Conservation (phyloP, 2,113 vertebrate genomes). For the Madoqua kirkii region DNA sequence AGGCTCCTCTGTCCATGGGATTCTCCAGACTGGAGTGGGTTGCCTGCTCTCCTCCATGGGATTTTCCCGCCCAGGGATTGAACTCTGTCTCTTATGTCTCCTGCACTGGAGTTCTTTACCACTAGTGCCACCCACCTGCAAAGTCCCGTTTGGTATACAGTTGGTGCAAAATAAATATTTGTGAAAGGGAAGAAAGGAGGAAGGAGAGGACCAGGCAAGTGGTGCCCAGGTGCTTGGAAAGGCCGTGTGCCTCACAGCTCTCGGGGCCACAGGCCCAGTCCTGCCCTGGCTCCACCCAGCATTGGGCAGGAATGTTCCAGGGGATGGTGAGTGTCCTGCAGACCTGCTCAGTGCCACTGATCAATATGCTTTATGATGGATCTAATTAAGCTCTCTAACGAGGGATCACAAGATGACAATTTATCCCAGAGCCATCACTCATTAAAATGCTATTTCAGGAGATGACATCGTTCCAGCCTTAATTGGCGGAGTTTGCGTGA, state of each 20-base stretch:
- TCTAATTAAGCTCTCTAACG: conserved; percentile 74
- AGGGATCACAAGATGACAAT: conserved; percentile 74
- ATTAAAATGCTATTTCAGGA: conserved; percentile 76
- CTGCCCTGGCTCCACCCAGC: not conserved
- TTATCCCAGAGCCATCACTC: conserved; percentile 72
- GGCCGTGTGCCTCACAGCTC: not conserved
- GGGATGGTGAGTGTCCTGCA: not conserved
- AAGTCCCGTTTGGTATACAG: not conserved
- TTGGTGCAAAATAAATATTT: not conserved
- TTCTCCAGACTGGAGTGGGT: not conserved
- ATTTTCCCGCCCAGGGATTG: not conserved
- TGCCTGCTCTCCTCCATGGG: not conserved
- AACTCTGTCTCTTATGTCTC: not conserved
- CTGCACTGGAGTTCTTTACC: not conserved
- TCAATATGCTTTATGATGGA: conserved; percentile 72
- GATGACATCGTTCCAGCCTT: conserved; percentile 71
- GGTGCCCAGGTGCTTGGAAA: not conserved
- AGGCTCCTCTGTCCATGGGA: not conserved
- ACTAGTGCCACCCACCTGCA: not conserved
- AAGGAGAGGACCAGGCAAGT: not conserved
- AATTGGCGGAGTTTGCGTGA: conserved; percentile 67
- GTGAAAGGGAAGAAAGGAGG: not conserved
- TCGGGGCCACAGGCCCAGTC: not conserved
- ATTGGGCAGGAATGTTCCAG: not conserved
- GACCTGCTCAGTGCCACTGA: conserved; percentile 45